phyloP scores from a whole-genome alignment of 2,888 invertebrate genomes.

The Meteorus cinctellus region DNA sequence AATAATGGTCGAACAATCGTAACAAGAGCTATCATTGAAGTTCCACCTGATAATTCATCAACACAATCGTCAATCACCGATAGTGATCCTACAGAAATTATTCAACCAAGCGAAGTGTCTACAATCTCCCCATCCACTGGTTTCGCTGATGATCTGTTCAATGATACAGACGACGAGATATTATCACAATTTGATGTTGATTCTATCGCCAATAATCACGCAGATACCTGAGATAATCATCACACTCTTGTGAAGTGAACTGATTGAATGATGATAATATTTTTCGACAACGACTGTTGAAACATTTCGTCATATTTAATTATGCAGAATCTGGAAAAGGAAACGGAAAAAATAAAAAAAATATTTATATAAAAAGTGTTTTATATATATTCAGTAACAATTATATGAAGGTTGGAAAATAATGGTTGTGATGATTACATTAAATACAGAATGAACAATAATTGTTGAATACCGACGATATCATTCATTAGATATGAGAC shows the following conservation, averaged over 20 bases:
- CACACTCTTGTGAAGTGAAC: not conserved
- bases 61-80: not conserved
- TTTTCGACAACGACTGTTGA: not conserved
- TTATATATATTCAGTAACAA: not conserved
- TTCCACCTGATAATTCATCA: not conserved
- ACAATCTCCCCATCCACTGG: not conserved
- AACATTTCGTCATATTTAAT: not conserved
- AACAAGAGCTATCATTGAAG: conserved; percentile 1
- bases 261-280: not conserved
- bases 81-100: not conserved
- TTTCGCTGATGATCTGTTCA: conserved; percentile 51
- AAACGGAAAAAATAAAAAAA: not conserved
- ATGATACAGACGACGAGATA: conserved; percentile 63
- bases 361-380: not conserved
- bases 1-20: not conserved
- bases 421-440: not conserved
- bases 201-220: conserved; percentile 52
- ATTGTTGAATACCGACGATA: not conserved
- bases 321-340: not conserved
- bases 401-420: not conserved
- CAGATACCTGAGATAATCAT: conserved; percentile 3
- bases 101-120: not conserved
- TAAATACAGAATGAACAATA: not conserved
- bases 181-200: conserved; percentile 66
- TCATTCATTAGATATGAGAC: not conserved